phyloP scores from a whole-genome alignment of 2,797 vertebrate species.

The Arctocebus calabarensis region DNA sequence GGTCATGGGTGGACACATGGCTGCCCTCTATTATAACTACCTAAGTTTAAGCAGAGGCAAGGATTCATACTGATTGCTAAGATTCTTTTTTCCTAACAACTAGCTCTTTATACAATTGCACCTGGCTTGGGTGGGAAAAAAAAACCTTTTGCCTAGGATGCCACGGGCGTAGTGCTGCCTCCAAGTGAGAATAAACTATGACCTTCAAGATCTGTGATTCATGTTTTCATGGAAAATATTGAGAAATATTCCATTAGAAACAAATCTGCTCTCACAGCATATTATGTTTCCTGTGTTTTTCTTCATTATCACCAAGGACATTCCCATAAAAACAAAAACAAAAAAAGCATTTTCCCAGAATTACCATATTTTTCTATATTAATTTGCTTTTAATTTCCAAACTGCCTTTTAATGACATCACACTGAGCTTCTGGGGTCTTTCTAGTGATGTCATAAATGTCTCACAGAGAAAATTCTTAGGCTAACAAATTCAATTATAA shows the following conservation, averaged over 20 bases:
- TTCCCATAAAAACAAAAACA: constrained; percentile 60
- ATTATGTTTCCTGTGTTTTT: constrained; percentile 73
- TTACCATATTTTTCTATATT: constrained; percentile 17
- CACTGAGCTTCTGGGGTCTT: background rate
- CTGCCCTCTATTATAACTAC: constrained; percentile 59
- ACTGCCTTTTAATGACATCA: background rate
- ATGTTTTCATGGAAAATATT: constrained; percentile 73
- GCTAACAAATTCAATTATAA: constrained; percentile 34
- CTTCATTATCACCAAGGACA: constrained; percentile 68
- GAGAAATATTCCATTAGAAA: constrained; percentile 80
- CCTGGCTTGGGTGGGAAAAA: constrained; percentile 6
- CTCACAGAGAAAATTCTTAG: background rate
- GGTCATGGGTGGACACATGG: background rate
- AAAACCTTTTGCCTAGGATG: constrained; percentile 44
- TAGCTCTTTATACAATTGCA: constrained; percentile 52
- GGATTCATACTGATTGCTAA: constrained; percentile 30
- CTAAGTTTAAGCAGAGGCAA: constrained; percentile 56
- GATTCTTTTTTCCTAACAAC: constrained; percentile 44
- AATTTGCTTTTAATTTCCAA: constrained; percentile 28
- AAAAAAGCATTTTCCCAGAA: background rate
- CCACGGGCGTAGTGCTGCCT: constrained; percentile 45
- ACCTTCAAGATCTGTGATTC: constrained; percentile 73
- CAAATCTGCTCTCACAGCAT: constrained; percentile 60
- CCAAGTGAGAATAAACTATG: constrained; percentile 24
- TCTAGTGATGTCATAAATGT: constrained; percentile 10